Base-by-base conservation (phyloP, 2,113 vertebrate genomes). In the Nematolebias whitei region DNA sequence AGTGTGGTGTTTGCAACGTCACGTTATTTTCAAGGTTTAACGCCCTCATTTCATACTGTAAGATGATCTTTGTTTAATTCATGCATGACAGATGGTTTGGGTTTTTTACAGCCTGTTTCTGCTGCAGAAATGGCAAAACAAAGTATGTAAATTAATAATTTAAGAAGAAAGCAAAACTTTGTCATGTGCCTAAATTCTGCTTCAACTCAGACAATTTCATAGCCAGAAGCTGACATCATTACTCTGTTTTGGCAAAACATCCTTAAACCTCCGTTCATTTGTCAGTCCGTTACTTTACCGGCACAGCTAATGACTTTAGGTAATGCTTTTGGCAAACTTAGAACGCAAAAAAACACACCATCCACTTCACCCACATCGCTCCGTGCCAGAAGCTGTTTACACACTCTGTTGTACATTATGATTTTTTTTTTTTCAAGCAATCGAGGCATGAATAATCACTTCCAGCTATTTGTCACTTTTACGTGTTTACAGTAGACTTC, bases 291-390 rank as follows among this genome's bases (percentile, higher is more conserved):
- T 68, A 40, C 23, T n/a, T 29, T 45, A 67, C 76, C 49, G 60
- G 49, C 58, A 12, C 57, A 13, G 58, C 62, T 74, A 74, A 79
- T 35, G 55, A 72, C 63, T 72, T 26, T 18, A 53, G 62, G 75
- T 78, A 55, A 71, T 63, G 51, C 59, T 77, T 56, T 38, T 79
- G 76, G 84, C 78, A 68, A 54, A 55, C 38, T 15, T 2, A 18
- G 53, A 43, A 62, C 48, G 2, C n/a, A 23, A 12, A 70, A 35
- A 58, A 38, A 54, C 64, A 71, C 60, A 63, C 61, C 65, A 60
- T 70, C 56, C 23, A 38, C 67, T 60, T 70, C 49, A 22, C 43
- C 50, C 38, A 50, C 60, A 58, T 48, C 68, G 38, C 32, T 62
- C 51, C 9, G 1, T 44, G 69, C 72, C 71, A 59, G 22, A 6